phyloP scores from a whole-genome alignment of 2,113 vertebrate genomes.

The Megaceryle torquata region DNA sequence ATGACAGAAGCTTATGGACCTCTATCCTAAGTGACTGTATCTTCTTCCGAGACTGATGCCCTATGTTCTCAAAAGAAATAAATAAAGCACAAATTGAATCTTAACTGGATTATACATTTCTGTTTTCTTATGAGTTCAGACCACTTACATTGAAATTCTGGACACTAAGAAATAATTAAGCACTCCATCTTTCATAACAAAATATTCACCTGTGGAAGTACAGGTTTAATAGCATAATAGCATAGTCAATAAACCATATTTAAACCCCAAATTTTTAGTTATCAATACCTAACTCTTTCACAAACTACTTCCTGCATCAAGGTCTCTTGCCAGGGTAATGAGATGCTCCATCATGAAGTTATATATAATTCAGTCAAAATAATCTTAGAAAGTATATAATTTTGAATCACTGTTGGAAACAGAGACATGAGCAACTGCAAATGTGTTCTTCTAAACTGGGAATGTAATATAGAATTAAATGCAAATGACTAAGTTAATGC shows the following conservation, averaged over 20 bases:
- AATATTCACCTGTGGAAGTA: background rate
- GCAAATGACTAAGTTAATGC: constrained; percentile 53
- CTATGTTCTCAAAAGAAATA: background rate
- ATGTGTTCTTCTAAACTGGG: constrained; percentile 49
- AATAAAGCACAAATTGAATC: background rate
- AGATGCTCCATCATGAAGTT: constrained; percentile 40
- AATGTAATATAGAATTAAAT: constrained; percentile 63
- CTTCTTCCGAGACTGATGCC: background rate
- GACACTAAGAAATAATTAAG: constrained; percentile 10
- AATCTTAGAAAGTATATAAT: constrained; percentile 33
- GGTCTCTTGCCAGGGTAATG: constrained; percentile 50
- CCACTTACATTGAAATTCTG: background rate
- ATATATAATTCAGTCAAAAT: constrained; percentile 53
- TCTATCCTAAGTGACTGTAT: background rate
- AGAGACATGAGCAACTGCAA: constrained; percentile 23
- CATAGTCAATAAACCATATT: background rate
- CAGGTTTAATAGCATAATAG: background rate
- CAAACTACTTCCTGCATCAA: background rate
- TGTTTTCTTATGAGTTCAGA: background rate
- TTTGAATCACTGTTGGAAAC: constrained; percentile 45
- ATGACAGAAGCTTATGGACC: rapidly evolving
- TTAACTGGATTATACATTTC: background rate
- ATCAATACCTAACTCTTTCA: background rate
- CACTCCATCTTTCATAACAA: background rate
- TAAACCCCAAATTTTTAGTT: background rate